These are phyloP conservation scores for Bryconaethiops microstoma DNA, from an alignment of 2,797 vertebrate genomes.

Conservation along the genomic window DNA sequence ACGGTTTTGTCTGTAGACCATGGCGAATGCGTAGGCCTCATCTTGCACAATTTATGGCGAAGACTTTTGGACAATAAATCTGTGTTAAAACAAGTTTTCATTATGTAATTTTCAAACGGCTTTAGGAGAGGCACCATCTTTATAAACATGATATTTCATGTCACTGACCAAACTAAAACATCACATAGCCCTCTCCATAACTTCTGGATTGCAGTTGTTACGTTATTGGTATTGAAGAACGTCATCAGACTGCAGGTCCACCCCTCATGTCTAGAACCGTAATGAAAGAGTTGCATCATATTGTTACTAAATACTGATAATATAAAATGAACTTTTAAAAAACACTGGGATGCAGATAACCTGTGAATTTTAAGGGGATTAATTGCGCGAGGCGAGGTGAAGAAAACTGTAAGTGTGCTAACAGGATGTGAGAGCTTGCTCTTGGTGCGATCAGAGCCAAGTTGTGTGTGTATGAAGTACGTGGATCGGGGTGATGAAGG, in stretches of 20 bases:
- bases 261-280: too few species aligned
- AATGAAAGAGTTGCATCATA: background rate
- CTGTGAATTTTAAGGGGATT: background rate
- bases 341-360: background rate
- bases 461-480: background rate
- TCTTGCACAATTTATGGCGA: background rate
- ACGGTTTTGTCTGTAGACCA: background rate
- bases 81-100: too few species aligned
- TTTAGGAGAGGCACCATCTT: too few species aligned
- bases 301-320: background rate
- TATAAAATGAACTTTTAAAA: too few species aligned
- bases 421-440: background rate
- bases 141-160: too few species aligned
- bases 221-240: too few species aligned
- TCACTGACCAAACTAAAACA: too few species aligned
- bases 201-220: too few species aligned
- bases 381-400: background rate
- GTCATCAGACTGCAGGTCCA: too few species aligned
- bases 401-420: background rate
- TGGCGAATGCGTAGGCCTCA: background rate
- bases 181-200: too few species aligned
- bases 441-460: slow-evolving; percentile 2
- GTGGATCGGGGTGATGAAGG: slow-evolving; percentile 22
- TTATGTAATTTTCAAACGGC: too few species aligned
- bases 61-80: background rate